Evolutionary conservation across 2,888 invertebrate genomes (phyloP), one percentile per base, ranked within the genome.

Genomic region (Heliconius cydno): DNA sequence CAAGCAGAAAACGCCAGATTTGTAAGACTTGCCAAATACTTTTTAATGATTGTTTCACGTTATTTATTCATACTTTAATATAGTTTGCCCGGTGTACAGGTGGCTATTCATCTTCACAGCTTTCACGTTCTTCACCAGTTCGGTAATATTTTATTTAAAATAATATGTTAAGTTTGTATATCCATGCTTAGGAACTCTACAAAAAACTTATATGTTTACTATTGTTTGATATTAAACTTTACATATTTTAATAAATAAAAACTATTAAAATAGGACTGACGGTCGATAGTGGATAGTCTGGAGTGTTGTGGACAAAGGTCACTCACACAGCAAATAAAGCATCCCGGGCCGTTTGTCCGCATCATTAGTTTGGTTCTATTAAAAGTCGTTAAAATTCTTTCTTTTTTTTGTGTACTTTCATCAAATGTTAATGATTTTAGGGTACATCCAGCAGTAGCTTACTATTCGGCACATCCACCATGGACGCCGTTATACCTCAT

Each of bases 401-500:
- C 22, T 10, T 52, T 30, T 30, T 52, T 57, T 57, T 15, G 1
- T 57, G 57, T 12, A 30, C 12, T 19, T 6, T 28, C 25, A 25
- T 60, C 12, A 30, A 13, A 30, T 34, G 1, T 71, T 28, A 57
- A 6, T 30, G 19, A 30, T 73, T 57, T 38, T 60, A 73, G 60
- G 38, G 60, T 60, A 25, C 38, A n/a, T 15, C 73, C 73, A 34
- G n/a, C 22, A 22, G 52, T 78, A 5, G 75, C 81, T 19, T 82
- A 71, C 79, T 84, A 80, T 79, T 80, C 83, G 12, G 73, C 76
- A 6, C 57, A 57, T 10, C 83, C 84, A 13, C 84, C 84, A 2
- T 46, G 78, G 10, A 65, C 76, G 41, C 84, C 84, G 28, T 60
- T 83, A 71, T 67, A 74, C 46, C 76, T 83, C 34, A 57, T 81